Evolutionary conservation across 2,797 vertebrate species (phyloP).

Genomic region (Sebastes vulpes): DNA sequence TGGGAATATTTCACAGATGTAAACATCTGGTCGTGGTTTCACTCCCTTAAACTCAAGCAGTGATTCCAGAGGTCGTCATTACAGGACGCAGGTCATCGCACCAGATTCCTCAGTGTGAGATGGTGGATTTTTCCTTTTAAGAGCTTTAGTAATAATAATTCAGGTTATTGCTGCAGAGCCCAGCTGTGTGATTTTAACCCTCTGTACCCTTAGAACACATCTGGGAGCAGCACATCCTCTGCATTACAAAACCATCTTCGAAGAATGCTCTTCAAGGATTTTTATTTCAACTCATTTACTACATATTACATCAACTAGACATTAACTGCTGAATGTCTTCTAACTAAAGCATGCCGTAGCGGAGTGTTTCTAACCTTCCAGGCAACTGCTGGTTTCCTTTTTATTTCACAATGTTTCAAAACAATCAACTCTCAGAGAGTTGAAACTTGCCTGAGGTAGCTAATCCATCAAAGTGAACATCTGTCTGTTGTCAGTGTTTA

Average conservation of each 20-base stretch:
- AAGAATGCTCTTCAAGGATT: not conserved
- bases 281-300: not conserved
- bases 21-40: not conserved
- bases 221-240: not conserved
- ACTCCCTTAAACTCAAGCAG: too few species aligned
- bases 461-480: not conserved
- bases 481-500: not conserved
- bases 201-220: not conserved
- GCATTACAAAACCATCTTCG: too few species aligned
- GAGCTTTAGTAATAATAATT: not conserved
- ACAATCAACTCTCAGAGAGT: not conserved
- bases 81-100: not conserved
- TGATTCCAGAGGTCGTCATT: not conserved
- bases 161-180: not conserved
- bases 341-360: not conserved
- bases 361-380: not conserved
- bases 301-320: not conserved
- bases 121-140: constrained; percentile 5
- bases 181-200: not conserved
- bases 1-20: not conserved
- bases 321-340: constrained; percentile 8
- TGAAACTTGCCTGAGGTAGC: not conserved
- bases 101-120: not conserved
- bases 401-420: not conserved
- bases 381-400: not conserved